Base-by-base conservation (phyloP, 92 coral and sea anemone species). In the Nematostella vectensis region DNA sequence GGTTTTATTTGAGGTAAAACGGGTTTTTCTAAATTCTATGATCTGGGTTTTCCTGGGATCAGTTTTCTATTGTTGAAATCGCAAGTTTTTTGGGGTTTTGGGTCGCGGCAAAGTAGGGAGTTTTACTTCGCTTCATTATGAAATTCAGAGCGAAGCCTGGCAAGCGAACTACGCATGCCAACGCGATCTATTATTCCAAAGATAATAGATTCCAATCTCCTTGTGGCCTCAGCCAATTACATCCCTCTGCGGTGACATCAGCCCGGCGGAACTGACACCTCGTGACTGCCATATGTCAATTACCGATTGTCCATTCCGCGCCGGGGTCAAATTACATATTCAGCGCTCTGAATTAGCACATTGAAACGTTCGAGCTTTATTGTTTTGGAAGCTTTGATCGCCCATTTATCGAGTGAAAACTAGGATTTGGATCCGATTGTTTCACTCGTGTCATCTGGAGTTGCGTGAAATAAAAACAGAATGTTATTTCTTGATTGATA, bases 121-220 rank as follows among this genome's bases (percentile, higher is more conserved):
- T 79, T 79, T 74, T 55, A 31, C 56, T 72, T 67, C 66, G 75
- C 69, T 79, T 85, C 80, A 85, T 85, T 70, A 85, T 75, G 82
- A 81, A 85, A 71, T 70, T 81, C 58, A 54, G 79, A 33, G 77
- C 76, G 62, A 72, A 49, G 43, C 73, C 63, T 69, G 83, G 57
- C 80, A 70, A 53, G 51, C 77, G 31, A 68, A 86, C 57, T 63
- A 81, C 81, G 95, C 95, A 81, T 85, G 86, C 81, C 91, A 76
- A 58, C 62, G 80, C 65, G 80, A 87, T 85, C 80, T 80, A 59
- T 65, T 74, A 45, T 45, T 17, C 23, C 18, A 45, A 4, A 9
- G 51, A 45, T 45, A 45, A 45, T 45, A 6, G 4, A 45, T 45
- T 45, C 51, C 4, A 4, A 45, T 19, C 9, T 4, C 51, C 23